phyloP scores from a whole-genome alignment of 1,140 invertebrate species.

The Drosophila mauritiana region DNA sequence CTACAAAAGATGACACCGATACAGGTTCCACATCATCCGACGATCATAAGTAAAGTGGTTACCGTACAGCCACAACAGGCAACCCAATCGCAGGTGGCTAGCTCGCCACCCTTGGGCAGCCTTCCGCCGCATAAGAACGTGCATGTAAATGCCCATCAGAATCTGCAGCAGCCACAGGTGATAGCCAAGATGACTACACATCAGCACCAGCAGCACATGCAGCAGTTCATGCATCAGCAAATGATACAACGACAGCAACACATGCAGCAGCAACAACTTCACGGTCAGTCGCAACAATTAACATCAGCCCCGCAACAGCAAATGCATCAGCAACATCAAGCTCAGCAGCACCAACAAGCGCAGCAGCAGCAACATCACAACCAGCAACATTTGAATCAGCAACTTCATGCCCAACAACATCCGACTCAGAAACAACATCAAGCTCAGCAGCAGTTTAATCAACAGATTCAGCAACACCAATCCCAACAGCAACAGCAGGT shows the following conservation, averaged over 20 bases:
- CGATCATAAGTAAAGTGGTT: slow-evolving; percentile 80
- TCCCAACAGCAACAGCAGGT: slow-evolving; percentile 37
- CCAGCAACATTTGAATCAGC: slow-evolving; percentile 42
- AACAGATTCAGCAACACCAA: slow-evolving; percentile 28
- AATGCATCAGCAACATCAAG: slow-evolving; percentile 46
- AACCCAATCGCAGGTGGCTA: slow-evolving; percentile 65
- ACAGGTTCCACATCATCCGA: slow-evolving; percentile 70
- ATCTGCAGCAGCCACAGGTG: slow-evolving; percentile 62
- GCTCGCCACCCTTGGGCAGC: slow-evolving; percentile 62
- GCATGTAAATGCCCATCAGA: slow-evolving; percentile 59
- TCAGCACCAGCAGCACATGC: slow-evolving; percentile 55
- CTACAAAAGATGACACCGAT: slow-evolving; percentile 77
- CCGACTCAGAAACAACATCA: slow-evolving; percentile 17
- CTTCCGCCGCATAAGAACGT: slow-evolving; percentile 64
- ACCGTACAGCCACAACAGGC: slow-evolving; percentile 79
- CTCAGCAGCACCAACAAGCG: slow-evolving; percentile 49
- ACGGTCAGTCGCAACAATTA: slow-evolving; percentile 30
- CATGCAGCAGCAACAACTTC: slow-evolving; percentile 51
- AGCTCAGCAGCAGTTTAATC: slow-evolving; percentile 33
- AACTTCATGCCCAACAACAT: slow-evolving; percentile 34
- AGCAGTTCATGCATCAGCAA: slow-evolving; percentile 67
- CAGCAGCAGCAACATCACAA: slow-evolving; percentile 42
- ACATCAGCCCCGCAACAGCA: slow-evolving; percentile 45
- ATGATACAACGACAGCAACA: slow-evolving; percentile 60
- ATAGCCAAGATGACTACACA: slow-evolving; percentile 60